Base-by-base conservation (phyloP, 2,888 invertebrate species). In the Rugalucina vietnamica region DNA sequence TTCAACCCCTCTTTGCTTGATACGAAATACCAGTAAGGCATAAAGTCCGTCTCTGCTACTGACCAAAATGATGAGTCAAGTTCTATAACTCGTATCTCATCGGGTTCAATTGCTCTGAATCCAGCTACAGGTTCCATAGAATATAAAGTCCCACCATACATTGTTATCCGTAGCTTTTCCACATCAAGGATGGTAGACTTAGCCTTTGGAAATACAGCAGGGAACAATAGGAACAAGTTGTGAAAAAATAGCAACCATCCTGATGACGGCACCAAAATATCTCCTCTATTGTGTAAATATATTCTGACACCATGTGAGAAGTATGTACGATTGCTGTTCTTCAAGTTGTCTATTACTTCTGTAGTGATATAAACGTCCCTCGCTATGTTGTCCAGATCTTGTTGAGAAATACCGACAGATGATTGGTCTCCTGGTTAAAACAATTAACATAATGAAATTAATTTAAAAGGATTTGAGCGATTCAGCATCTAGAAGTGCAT, bases 211-310 rank as follows among this genome's bases (percentile, higher is more conserved):
- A 92, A 84, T 1, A 82, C 76, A 3, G 82, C 85, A 0, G 92
- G 90, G 75, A 90, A 91, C 10, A 92, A 84, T 80, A 92, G 84
- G 29, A 90, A 90, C 36, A 91, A 80, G 57, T 90, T 91, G 60
- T 90, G 91, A 74, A 93, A 92, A 70, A 90, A 93, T 18, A 93
- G 84, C 12, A 76, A 76, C 92, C 92, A 93, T 32, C 83, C 79
- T 2, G 76, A 76, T 12, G 77, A 49, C 0, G 81, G 65, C 21
- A 91, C 72, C 5, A 84, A 34, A 3, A 18, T 14, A 12, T 36
- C 43, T 5, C 88, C 88, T 3, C 12, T 77, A 36, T 90, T 90
- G 12, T 70, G 79, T 8, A 90, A 36, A 0, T 82, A 79, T 2
- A 88, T 37, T 50, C 76, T 73, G 14, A 87, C 79, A 3, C 65